These are phyloP conservation scores for Typhlomys cinereus DNA, from an alignment of 2,113 vertebrate genomes.

Conservation along the genomic window DNA sequence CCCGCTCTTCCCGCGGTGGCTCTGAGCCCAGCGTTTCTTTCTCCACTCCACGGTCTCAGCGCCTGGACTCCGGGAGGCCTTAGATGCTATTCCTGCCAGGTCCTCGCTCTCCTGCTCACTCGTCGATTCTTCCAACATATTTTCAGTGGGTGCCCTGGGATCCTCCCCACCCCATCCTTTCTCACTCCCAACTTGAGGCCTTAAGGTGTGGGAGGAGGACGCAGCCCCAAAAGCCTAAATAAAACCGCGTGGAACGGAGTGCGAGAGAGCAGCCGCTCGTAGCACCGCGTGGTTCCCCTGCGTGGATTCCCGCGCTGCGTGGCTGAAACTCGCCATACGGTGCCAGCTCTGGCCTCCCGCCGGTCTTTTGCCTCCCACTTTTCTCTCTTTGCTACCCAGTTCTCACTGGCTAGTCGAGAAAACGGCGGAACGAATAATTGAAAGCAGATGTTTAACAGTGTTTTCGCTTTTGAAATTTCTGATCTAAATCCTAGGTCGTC, in stretches of 20 bases:
- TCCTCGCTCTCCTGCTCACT: background rate
- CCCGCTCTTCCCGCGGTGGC: background rate
- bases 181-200: background rate
- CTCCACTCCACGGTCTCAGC: no score
- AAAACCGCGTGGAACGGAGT: background rate
- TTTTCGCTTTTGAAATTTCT: background rate
- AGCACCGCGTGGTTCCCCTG: background rate
- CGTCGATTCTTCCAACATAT: background rate
- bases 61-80: background rate
- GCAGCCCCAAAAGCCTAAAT: background rate
- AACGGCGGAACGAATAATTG: background rate
- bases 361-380: background rate
- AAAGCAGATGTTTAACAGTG: background rate
- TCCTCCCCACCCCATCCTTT: background rate
- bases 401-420: background rate
- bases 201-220: background rate
- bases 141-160: background rate
- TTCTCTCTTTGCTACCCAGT: no score
- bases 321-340: accelerated
- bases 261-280: accelerated
- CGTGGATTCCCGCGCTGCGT: accelerated
- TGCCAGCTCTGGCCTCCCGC: background rate
- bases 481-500: background rate
- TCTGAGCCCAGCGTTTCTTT: background rate
- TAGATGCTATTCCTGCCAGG: background rate